Percentiles rank a stretch among this genome's conserved stretches.
These are phyloP conservation scores for Nothoprocta pentlandii DNA, from an alignment of 2,113 vertebrate species.

Conservation along the genomic window DNA sequence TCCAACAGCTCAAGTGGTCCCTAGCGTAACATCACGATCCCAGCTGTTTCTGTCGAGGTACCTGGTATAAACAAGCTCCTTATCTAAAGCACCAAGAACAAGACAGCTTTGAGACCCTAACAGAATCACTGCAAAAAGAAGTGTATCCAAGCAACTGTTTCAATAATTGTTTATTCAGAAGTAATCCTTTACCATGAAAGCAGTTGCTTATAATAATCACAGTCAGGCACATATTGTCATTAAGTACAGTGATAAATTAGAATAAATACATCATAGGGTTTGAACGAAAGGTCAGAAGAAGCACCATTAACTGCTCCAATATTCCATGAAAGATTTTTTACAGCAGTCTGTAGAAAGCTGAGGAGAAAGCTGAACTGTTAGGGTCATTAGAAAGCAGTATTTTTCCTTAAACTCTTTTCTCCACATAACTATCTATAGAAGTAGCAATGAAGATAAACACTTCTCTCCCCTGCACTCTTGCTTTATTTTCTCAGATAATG, in stretches of 20 bases:
- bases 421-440: not conserved
- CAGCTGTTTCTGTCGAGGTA: not conserved
- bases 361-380: not conserved
- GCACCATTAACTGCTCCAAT: not conserved
- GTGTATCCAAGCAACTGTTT: not conserved
- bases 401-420: not conserved
- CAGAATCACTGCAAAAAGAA: not conserved
- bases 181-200: not conserved
- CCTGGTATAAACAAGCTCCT: not conserved
- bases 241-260: not conserved
- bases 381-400: not conserved
- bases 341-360: not conserved
- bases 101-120: not conserved
- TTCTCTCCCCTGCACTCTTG: not conserved
- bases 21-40: rapidly evolving
- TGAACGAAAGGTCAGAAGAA: not conserved
- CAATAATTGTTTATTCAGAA: slow-evolving; percentile 17
- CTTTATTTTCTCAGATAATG: not conserved
- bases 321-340: not conserved
- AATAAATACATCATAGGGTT: not conserved
- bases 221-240: not conserved
- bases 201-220: not conserved
- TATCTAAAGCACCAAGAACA: not conserved
- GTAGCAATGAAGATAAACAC: not conserved
- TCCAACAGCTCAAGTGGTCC: not conserved